Evolutionary conservation across 1,140 invertebrate genomes (phyloP), one percentile per base, ranked within the genome.

Genomic region (Proctacanthus coquilletti): DNA sequence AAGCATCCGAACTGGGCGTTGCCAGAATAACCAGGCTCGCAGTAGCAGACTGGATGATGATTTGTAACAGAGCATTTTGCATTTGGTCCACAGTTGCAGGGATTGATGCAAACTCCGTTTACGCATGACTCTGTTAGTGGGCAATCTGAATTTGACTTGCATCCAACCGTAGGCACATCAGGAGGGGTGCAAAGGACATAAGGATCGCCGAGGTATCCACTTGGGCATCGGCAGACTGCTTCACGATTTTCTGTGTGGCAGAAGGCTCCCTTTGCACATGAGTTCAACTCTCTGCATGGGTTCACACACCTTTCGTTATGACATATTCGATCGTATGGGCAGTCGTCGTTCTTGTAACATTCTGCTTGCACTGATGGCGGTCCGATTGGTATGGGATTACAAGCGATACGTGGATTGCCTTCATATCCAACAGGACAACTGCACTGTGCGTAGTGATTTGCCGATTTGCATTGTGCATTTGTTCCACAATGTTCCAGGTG

Each of bases 341-440:
- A 91, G 33, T 91, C 85, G 13, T 75, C 69, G 48, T 85, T 75
- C 3, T 65, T 65, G 15, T 72, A 75, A 52, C 86, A 92, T 62
- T 84, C 83, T 9, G 71, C 31, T n/a, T 13, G 5, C 11, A 5
- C 31, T 13, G 31, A 15, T 4, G 11, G 33, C 11, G 18, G 3
- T 21, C 19, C 18, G 19, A 43, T 40, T n/a, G n/a, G n/a, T n/a
- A n/a, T n/a, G 3, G 63, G 60, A 21, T 68, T 73, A 52, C 87
- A 93, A 53, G 87, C 81, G 20, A 82, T 63, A 53, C 82, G 73
- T 17, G 86, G 74, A 60, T 89, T 86, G 47, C 87, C 87, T 25
- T 67, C 69, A 53, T 84, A 91, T 11, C 79, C 78, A 6, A 70
- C 56, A 10, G 83, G 70, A 59, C 88, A 93, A 9, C 69, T 66